phyloP scores from a whole-genome alignment of 1,140 invertebrate species.

The Phocides pigmalion region DNA sequence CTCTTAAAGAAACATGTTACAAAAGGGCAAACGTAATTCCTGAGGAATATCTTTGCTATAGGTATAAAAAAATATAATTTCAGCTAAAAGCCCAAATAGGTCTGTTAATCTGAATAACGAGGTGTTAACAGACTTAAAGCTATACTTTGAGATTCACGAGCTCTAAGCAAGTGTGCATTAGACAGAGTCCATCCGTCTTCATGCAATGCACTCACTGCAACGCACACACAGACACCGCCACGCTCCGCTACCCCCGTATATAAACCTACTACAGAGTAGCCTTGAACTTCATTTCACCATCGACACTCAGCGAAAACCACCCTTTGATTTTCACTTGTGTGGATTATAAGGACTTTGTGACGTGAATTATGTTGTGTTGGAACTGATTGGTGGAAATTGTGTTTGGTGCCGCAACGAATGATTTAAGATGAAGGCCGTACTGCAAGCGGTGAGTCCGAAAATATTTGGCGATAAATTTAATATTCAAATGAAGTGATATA shows the following conservation, averaged over 20 bases:
- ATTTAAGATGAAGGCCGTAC: slow-evolving; percentile 57
- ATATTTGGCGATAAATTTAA: neutral
- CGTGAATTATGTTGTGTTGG: slow-evolving; percentile 47
- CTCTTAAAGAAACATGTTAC: no score
- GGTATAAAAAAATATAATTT: no score
- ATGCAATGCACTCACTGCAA: slow-evolving; percentile 56
- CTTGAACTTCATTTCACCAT: slow-evolving; percentile 79
- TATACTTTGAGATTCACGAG: slow-evolving; percentile 39
- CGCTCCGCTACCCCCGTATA: slow-evolving; percentile 78
- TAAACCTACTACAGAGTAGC: slow-evolving; percentile 64
- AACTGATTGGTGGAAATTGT: slow-evolving; percentile 46
- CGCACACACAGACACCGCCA: slow-evolving; percentile 53
- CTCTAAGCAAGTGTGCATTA: slow-evolving; percentile 50
- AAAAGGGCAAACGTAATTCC: no score
- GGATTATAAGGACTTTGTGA: slow-evolving; percentile 39
- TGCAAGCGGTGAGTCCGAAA: slow-evolving; percentile 63
- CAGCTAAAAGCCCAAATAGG: no score
- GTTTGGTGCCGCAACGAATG: slow-evolving; percentile 38
- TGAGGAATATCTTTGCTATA: no score
- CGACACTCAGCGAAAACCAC: slow-evolving; percentile 42
- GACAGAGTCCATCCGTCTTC: slow-evolving; percentile 32
- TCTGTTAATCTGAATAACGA: no score
- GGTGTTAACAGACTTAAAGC: neutral
- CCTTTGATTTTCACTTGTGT: slow-evolving; percentile 37
- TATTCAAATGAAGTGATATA: no score